Conservation (phyloP, 2,113 vertebrate genomes). For the Polypterus bichir region DNA sequence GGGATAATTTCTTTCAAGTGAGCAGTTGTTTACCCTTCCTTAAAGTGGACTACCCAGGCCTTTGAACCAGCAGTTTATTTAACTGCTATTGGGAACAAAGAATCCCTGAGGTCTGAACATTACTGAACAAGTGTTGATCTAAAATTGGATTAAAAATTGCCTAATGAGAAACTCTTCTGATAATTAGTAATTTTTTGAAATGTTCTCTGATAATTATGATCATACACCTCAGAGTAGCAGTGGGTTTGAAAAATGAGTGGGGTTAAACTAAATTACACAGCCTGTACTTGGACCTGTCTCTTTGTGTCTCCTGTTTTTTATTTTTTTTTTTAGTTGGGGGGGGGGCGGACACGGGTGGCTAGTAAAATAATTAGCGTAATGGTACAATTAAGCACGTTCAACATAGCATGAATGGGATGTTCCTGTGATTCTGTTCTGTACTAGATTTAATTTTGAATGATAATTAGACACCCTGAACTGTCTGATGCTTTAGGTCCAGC, state of each 20-base stretch:
- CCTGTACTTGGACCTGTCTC: neutral
- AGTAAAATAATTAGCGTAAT: conserved; percentile 36
- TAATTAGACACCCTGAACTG: conserved; percentile 67
- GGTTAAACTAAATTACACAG: conserved; percentile 3
- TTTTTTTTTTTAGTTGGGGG: no score
- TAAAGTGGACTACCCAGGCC: conserved; percentile 1
- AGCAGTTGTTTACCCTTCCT: neutral
- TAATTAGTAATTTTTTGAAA: conserved; percentile 22
- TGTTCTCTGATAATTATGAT: conserved; percentile 34
- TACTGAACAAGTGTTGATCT: conserved; percentile 24
- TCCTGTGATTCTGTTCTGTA: conserved; percentile 39
- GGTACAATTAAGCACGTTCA: conserved; percentile 41
- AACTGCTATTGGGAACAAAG: conserved; percentile 24
- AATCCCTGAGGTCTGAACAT: conserved; percentile 27
- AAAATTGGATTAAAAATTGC: conserved; percentile 27
- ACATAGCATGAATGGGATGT: conserved; percentile 32
- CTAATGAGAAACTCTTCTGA: conserved; percentile 29
- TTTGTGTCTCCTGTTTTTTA: conserved; percentile 16
- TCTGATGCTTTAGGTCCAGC: conserved; percentile 69
- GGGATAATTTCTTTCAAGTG: conserved; percentile 12
- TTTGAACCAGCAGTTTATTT: conserved; percentile 21
- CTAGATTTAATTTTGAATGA: conserved; percentile 68
- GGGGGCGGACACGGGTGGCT: neutral
- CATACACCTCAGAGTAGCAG: conserved; percentile 6
- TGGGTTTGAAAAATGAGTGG: neutral